Conservation (phyloP, 2,888 invertebrate genomes). For the Charanyca ferruginea region DNA sequence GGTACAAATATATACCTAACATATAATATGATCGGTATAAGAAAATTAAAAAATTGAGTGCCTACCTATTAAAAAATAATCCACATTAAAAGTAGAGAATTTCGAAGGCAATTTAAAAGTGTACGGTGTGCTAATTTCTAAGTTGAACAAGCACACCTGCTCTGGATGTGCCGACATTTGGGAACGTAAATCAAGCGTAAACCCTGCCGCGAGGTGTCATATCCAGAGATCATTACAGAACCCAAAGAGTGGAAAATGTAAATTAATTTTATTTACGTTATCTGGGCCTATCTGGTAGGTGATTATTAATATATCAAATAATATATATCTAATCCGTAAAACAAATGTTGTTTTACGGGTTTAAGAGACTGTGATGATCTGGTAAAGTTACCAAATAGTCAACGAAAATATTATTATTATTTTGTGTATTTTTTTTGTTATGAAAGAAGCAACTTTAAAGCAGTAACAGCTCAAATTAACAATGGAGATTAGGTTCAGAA, state of each 20-base stretch:
- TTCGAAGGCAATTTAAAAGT: constrained; percentile 57
- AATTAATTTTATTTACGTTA: constrained; percentile 46
- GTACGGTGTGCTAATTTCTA: constrained; percentile 63
- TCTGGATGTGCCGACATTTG: constrained; percentile 62
- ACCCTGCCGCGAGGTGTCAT: constrained; percentile 66
- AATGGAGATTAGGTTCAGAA: no score
- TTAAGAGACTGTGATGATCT: no score
- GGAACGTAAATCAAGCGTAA: constrained; percentile 70
- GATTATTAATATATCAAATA: no score
- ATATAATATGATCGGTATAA: no score
- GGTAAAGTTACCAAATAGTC: no score
- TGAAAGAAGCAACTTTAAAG: no score
- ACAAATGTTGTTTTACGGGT: no score
- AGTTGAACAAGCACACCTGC: constrained; percentile 68
- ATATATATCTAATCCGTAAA: no score
- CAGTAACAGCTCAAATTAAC: no score
- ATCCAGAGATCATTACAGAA: constrained; percentile 73
- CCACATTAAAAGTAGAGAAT: constrained; percentile 19
- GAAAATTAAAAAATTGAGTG: background rate
- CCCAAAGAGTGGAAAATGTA: constrained; percentile 52
- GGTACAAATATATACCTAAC: background rate
- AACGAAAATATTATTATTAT: no score
- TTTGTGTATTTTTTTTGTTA: no score
- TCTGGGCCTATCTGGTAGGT: constrained; percentile 14
- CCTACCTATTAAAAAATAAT: background rate